Evolutionary conservation across 1,140 invertebrate species (phyloP).

Genomic region (Ceratosolen fusciceps): DNA sequence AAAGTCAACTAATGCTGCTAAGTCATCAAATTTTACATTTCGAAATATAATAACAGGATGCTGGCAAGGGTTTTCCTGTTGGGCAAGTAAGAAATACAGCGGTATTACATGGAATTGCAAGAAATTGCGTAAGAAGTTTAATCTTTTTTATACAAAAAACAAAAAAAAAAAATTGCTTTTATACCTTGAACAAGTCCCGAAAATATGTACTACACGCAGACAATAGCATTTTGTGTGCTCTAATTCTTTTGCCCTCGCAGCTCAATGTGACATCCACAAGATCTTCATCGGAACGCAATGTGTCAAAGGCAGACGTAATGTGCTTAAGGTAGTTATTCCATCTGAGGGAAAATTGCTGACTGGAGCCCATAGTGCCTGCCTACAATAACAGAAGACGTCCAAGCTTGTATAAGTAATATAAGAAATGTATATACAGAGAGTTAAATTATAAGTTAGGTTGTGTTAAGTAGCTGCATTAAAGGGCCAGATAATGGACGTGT

Average conservation of each 20-base stretch:
- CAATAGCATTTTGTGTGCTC: slow-evolving; percentile 88
- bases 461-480: no score
- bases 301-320: slow-evolving; percentile 83
- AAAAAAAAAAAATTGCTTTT: slow-evolving; percentile 15
- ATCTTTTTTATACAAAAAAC: no score
- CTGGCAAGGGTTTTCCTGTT: slow-evolving; percentile 83
- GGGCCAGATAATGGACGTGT: no score
- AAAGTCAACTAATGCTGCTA: slow-evolving; percentile 86
- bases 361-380: slow-evolving; percentile 70
- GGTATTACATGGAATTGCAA: background rate
- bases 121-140: no score
- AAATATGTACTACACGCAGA: slow-evolving; percentile 88
- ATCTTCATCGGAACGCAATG: slow-evolving; percentile 82
- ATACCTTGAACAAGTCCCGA: slow-evolving; percentile 83
- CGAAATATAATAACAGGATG: slow-evolving; percentile 90
- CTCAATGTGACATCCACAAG: slow-evolving; percentile 89
- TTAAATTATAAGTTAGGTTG: no score
- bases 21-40: slow-evolving; percentile 86
- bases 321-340: slow-evolving; percentile 85
- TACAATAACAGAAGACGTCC: slow-evolving; percentile 23
- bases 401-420: slow-evolving; percentile 1
- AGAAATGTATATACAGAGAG: no score
- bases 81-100: background rate
- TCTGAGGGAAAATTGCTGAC: slow-evolving; percentile 81
- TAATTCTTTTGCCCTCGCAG: slow-evolving; percentile 86